Percentiles rank a stretch among this genome's conserved stretches.
These are phyloP conservation scores for Hipposideros larvatus DNA, from an alignment of 2,797 vertebrate species.

Conservation along the genomic window DNA sequence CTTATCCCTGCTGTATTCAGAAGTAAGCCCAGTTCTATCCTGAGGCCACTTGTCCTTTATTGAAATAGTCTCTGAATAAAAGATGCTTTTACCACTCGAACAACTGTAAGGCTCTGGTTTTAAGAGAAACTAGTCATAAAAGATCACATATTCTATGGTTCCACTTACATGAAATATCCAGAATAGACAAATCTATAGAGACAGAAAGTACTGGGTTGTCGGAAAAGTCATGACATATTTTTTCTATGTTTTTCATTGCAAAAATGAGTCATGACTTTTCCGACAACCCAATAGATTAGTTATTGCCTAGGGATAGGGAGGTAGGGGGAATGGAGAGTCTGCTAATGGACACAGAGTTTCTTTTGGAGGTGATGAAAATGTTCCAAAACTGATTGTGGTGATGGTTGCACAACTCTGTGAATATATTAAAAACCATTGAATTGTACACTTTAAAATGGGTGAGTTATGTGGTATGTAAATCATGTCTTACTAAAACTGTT, in stretches of 20 bases:
- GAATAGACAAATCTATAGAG: not conserved
- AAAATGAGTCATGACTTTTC: too few relatives aligned
- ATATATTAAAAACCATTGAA: not conserved
- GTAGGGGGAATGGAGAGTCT: not conserved
- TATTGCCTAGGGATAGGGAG: not conserved
- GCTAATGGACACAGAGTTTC: not conserved
- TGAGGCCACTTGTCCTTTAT: not conserved
- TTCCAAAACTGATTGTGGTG: not conserved
- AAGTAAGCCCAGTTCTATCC: not conserved
- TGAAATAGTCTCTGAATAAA: not conserved
- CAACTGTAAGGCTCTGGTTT: not conserved
- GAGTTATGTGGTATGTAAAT: not conserved
- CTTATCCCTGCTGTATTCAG: not conserved
- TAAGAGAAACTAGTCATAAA: constrained; percentile 43
- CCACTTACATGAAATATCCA: not conserved
- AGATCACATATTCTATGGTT: not conserved
- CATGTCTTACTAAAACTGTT: not conserved
- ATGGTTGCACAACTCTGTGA: not conserved
- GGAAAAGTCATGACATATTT: too few relatives aligned
- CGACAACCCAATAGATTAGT: not conserved
- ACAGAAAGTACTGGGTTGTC: not conserved
- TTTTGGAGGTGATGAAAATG: not conserved
- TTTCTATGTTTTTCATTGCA: too few relatives aligned
- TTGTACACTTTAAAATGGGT: not conserved
- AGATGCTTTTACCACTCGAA: constrained; percentile 17